Percentiles rank a stretch among this genome's conserved stretches.
These are phyloP conservation scores for Osmerus mordax DNA, from an alignment of 2,113 vertebrate genomes.

Conservation along the genomic window DNA sequence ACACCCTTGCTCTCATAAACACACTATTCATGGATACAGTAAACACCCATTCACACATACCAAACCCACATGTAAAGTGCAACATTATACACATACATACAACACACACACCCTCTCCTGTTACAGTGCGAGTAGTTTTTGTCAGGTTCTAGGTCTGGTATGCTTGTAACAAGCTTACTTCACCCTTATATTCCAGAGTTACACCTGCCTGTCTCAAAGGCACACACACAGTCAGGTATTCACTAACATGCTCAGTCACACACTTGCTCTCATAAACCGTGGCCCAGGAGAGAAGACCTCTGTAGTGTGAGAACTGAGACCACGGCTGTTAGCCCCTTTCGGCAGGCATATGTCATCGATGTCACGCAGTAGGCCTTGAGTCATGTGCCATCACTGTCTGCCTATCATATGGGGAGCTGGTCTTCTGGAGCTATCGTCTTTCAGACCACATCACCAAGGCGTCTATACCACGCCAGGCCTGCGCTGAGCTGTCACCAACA, in stretches of 20 bases:
- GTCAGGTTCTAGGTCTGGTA: background rate
- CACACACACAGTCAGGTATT: background rate
- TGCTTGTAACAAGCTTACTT: background rate
- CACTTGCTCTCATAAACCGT: background rate
- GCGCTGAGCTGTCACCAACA: background rate
- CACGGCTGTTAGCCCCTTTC: background rate
- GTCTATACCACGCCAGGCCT: background rate
- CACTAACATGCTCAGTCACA: background rate
- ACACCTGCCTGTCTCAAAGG: background rate
- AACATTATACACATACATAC: background rate
- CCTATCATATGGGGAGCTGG: background rate
- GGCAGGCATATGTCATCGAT: conserved; percentile 1
- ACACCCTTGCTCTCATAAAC: background rate
- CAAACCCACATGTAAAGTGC: background rate
- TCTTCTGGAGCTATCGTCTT: background rate
- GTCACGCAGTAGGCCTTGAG: conserved; percentile 7
- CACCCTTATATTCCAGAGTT: background rate
- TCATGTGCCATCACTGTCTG: conserved; percentile 6
- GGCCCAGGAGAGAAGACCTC: background rate
- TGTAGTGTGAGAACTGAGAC: background rate
- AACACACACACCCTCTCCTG: background rate
- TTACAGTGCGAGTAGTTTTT: background rate
- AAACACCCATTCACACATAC: background rate
- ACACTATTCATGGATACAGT: background rate
- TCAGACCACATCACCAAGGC: background rate